These are phyloP conservation scores for Nebria salina DNA, from an alignment of 2,888 invertebrate genomes.

Conservation along the genomic window DNA sequence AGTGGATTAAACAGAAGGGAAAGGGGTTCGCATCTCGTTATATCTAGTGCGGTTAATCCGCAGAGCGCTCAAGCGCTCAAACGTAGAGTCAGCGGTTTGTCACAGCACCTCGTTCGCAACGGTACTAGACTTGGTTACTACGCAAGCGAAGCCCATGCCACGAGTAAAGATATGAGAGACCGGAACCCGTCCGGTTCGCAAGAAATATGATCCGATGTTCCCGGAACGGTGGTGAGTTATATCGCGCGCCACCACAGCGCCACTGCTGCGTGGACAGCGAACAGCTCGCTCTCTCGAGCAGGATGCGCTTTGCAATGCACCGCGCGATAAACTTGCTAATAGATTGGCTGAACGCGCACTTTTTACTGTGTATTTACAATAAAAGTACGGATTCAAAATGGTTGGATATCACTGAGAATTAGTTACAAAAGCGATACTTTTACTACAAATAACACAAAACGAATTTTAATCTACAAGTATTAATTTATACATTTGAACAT, in stretches of 20 bases:
- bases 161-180: slow-evolving; percentile 19
- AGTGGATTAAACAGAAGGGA: slow-evolving; percentile 50
- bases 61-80: slow-evolving; percentile 13
- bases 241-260: slow-evolving; percentile 53
- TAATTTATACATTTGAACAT: background rate
- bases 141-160: background rate
- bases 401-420: background rate
- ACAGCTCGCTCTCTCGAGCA: background rate
- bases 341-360: background rate
- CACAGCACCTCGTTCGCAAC: slow-evolving; percentile 53
- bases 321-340: background rate
- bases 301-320: background rate
- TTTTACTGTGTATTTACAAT: background rate
- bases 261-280: background rate
- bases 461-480: background rate
- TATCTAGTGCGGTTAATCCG: slow-evolving; percentile 34
- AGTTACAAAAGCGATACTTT: too few relatives aligned
- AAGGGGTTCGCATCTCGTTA: slow-evolving; percentile 28
- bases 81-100: slow-evolving; percentile 61
- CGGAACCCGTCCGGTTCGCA: slow-evolving; percentile 52
- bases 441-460: too few relatives aligned
- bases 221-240: slow-evolving; percentile 59
- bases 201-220: slow-evolving; percentile 59
- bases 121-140: background rate
- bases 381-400: background rate